Conservation (phyloP, 2,888 invertebrate species). For the Xanthia icteritia region DNA sequence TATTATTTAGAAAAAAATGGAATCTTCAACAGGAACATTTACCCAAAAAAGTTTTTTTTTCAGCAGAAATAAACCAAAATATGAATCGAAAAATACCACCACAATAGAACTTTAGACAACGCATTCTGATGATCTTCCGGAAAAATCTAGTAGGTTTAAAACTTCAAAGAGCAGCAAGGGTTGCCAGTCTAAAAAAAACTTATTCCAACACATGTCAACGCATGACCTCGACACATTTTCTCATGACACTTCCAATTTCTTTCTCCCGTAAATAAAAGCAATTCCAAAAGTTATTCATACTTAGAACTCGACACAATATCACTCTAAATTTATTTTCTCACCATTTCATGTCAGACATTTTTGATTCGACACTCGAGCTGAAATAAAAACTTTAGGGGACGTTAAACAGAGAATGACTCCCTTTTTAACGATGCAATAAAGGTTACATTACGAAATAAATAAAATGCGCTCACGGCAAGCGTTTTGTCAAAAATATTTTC, state of each 20-base stretch:
- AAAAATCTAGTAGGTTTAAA: background rate
- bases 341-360: slow-evolving; percentile 37
- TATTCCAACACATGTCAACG: background rate
- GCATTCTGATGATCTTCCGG: background rate
- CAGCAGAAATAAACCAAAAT: background rate
- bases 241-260: background rate
- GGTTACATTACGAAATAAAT: slow-evolving; percentile 47
- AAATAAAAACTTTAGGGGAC: slow-evolving; percentile 55
- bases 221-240: slow-evolving; percentile 4
- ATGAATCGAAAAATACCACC: background rate
- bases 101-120: background rate
- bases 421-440: slow-evolving; percentile 64
- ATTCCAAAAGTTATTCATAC: slow-evolving; percentile 11
- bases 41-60: too few species aligned
- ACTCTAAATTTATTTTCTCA: slow-evolving; percentile 40
- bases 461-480: slow-evolving; percentile 29
- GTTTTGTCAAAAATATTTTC: slow-evolving; percentile 32
- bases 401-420: slow-evolving; percentile 45
- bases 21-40: too few species aligned
- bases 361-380: slow-evolving; percentile 44
- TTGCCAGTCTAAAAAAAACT: background rate
- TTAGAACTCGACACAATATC: slow-evolving; percentile 24
- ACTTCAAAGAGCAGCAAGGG: background rate
- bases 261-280: slow-evolving; percentile 6
- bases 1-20: too few species aligned